Base-by-base conservation (phyloP, 1,140 invertebrate genomes). In the Adelges cooleyi region DNA sequence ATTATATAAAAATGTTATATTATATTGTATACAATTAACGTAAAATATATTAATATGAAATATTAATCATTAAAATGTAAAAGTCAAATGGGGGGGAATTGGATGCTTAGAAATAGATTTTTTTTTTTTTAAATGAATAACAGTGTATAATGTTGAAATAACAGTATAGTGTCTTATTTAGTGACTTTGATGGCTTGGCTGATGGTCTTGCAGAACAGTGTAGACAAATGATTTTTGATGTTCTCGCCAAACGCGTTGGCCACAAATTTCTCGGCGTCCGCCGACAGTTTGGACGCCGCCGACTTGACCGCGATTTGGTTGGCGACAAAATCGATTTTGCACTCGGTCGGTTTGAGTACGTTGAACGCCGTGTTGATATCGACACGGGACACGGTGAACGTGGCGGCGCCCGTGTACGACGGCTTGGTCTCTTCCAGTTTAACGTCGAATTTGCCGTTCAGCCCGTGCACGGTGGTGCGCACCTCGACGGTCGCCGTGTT, bases 341-440 rank as follows among this genome's bases (percentile, higher is more conserved):
- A 62, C 22, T 62, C 42, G 15, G n/a, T 13, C 1, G 56, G 22
- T 25, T 62, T 62, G 13, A 48, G 42, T 17, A 62, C 29, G 13
- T 62, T 46, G 25, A 36, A 62, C 6, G 23, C 29, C 5, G 33
- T 1, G 3, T 20, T 62, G 25, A 48, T 5, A 22, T 62, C 42
- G 8, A 62, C 46, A 11, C 42, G 44, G 17, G 10, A 9, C 2
- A 48, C 1, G 13, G 17, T 10, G 15, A 62, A 44, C 0, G n/a
- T 48, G 4, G 56, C 38, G 6, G 29, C 44, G 4, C 56, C 56
- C 2, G 23, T 8, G 17, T 1, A 46, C 9, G 53, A 40, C 20
- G 25, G 42, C 20, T 17, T 44, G n/a, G 23, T 62, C 17, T 62
- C 42, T 8, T 62, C 56, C 11, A 62, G n/a, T 13, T 62, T 62